Base-by-base conservation (phyloP, 2,797 vertebrate species). In the Rallus crepitans region DNA sequence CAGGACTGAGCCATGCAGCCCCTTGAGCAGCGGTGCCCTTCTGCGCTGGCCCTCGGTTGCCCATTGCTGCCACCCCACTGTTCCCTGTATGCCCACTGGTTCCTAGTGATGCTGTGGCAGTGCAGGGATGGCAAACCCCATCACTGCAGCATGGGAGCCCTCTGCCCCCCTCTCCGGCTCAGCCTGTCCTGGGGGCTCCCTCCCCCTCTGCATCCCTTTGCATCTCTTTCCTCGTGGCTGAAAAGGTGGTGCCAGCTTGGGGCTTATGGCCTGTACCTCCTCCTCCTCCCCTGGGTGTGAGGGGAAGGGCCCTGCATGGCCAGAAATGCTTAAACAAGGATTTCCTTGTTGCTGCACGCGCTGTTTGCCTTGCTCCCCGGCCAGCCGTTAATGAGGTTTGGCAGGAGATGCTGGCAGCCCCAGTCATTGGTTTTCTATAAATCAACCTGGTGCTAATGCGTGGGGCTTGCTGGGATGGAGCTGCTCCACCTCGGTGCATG, bases 341-440 rank as follows among this genome's bases (percentile, higher is more conserved):
- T 96, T 97, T 96, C 91, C 84, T 96, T 95, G 93, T 96, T 85
- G 94, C 87, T 91, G 94, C 83, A 81, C 15, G 23, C 76, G 80
- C 94, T 96, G 90, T 95, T 95, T 82, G 63, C 92, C 80, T 92
- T 93, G 77, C 94, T 94, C 96, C 90, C 33, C 11, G 85, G 48
- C 80, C 75, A 78, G 95, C 76, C 40, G 69, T 82, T 89, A 93
- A 90, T 93, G 95, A 92, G 83, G 91, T 78, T 86, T 96, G 95
- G 94, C 92, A 87, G 81, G 89, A 89, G 89, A 48, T 39, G 82
- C 92, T 0, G 21, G 61, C 39, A 75, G 84, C 61, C 95, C 90
- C 85, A 57, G 89, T 69, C 91, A 81, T 14, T 9, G 85, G 75
- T 77, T 96, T 96, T 95, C 94, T 89, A 93, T 95, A 95, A 96